Evolutionary conservation across 92 coral and sea anemone genomes (phyloP).

Genomic region (Desmophyllum pertusum): DNA sequence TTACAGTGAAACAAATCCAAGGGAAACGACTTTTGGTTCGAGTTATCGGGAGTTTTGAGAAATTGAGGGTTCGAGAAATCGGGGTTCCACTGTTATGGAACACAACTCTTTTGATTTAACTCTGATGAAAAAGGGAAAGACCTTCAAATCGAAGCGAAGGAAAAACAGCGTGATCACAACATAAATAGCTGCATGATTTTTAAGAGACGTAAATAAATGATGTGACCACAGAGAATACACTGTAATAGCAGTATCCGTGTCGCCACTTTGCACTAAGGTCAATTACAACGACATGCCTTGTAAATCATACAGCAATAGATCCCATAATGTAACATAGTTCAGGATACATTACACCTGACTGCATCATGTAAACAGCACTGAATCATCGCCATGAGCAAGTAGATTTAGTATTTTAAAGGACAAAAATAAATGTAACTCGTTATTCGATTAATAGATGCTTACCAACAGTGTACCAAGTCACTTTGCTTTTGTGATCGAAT

Average conservation of each 20-base stretch:
- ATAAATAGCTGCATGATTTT: neutral
- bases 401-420: neutral
- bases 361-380: neutral
- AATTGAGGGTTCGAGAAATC: too few species aligned
- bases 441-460: neutral
- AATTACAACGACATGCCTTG: constrained; percentile 14
- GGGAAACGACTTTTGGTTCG: too few species aligned
- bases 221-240: neutral
- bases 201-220: neutral
- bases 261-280: constrained; percentile 18
- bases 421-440: neutral
- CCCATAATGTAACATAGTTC: neutral
- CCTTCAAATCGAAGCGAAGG: neutral
- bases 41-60: too few species aligned
- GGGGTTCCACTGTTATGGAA: too few species aligned
- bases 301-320: neutral
- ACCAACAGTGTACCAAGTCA: too few species aligned
- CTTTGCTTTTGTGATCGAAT: neutral
- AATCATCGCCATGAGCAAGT: neutral
- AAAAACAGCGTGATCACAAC: neutral
- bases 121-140: neutral
- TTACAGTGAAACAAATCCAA: too few species aligned
- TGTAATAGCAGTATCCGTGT: constrained; percentile 11
- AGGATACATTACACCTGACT: neutral
- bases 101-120: neutral